Conservation (phyloP, 2,113 vertebrate genomes). For the Petroica traversi region DNA sequence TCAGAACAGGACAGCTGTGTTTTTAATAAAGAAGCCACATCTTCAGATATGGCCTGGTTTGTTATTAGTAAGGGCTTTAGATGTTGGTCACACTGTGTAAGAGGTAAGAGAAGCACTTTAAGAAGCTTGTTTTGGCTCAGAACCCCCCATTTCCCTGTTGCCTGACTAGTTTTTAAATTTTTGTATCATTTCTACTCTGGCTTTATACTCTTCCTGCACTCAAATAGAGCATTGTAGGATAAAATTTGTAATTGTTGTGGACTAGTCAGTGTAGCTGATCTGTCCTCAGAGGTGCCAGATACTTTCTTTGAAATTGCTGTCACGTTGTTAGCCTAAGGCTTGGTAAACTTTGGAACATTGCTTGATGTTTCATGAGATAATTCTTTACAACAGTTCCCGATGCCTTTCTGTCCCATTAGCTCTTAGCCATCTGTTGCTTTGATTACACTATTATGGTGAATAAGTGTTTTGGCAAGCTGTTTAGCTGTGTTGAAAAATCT, state of each 20-base stretch:
- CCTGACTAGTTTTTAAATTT: background rate
- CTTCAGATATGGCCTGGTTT: background rate
- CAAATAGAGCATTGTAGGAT: background rate
- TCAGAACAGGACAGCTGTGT: background rate
- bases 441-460: conserved; percentile 58
- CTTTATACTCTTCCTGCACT: background rate
- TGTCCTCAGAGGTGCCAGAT: background rate
- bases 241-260: background rate
- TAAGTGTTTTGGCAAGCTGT: conserved; percentile 66
- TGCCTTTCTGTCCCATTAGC: conserved; percentile 59
- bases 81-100: background rate
- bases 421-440: conserved; percentile 71
- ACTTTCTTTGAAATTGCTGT: conserved; percentile 2
- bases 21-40: background rate
- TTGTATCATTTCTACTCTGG: background rate
- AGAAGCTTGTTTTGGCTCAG: background rate
- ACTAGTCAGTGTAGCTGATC: background rate
- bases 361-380: conserved; percentile 56
- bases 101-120: background rate
- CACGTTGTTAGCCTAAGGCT: background rate
- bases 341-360: conserved; percentile 25
- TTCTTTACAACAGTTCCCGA: conserved; percentile 49
- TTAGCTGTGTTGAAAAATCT: conserved; percentile 62
- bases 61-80: background rate
- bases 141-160: background rate